These are phyloP conservation scores for Pseudomyrmex flavicornis DNA, from an alignment of 1,140 invertebrate genomes.

Conservation along the genomic window DNA sequence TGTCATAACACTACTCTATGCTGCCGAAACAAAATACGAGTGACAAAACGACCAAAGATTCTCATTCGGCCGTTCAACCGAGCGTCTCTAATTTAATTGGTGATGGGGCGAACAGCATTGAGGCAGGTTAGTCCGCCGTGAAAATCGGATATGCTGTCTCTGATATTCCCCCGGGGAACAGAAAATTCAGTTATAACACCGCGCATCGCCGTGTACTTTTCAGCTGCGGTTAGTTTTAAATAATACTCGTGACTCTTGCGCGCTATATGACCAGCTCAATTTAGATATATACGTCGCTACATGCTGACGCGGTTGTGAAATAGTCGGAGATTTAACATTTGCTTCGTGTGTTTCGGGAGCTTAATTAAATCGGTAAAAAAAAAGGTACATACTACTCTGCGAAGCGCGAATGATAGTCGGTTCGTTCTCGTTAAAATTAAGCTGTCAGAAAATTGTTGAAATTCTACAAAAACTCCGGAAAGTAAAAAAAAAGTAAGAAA, in stretches of 20 bases:
- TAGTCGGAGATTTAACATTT: slow-evolving; percentile 20
- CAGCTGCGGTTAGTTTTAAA: slow-evolving; percentile 52
- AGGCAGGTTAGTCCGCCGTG: slow-evolving; percentile 75
- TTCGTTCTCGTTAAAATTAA: slow-evolving; percentile 35
- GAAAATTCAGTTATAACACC: slow-evolving; percentile 72
- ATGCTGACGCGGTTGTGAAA: slow-evolving; percentile 36
- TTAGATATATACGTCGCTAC: slow-evolving; percentile 25
- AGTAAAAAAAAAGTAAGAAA: slow-evolving; percentile 16
- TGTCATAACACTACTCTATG: not conserved
- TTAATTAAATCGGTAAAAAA: slow-evolving; percentile 49
- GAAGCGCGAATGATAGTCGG: not conserved
- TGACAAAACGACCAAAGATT: slow-evolving; percentile 73
- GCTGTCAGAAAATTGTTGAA: slow-evolving; percentile 35
- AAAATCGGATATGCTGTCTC: slow-evolving; percentile 70
- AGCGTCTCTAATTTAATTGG: slow-evolving; percentile 76
- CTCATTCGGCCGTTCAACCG: slow-evolving; percentile 73
- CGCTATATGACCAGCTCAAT: slow-evolving; percentile 27
- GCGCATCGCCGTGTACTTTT: slow-evolving; percentile 58
- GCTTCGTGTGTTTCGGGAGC: slow-evolving; percentile 9
- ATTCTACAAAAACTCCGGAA: slow-evolving; percentile 11
- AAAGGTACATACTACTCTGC: not conserved
- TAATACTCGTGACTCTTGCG: slow-evolving; percentile 50
- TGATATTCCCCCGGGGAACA: slow-evolving; percentile 36
- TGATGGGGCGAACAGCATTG: slow-evolving; percentile 67
- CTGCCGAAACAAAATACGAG: slow-evolving; percentile 59